Evolutionary conservation across 2,888 invertebrate genomes (phyloP).

Genomic region (Sinohyriopsis cumingii): DNA sequence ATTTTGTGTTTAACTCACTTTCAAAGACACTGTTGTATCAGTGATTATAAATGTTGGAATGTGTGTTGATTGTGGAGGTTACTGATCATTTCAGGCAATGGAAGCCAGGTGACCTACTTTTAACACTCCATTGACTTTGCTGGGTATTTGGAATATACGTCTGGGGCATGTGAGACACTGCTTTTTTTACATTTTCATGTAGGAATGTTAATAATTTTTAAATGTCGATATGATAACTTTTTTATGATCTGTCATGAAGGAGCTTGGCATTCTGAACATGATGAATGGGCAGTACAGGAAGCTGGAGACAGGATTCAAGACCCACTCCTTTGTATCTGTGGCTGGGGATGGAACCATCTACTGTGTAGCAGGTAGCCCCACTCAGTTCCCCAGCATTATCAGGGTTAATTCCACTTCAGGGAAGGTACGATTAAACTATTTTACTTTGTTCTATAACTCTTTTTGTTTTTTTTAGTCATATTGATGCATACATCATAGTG

Average conservation of each 20-base stretch:
- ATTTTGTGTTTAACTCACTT: too few species aligned
- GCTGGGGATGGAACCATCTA: conserved; percentile 56
- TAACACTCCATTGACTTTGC: too few species aligned
- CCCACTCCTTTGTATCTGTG: conserved; percentile 44
- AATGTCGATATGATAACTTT: too few species aligned
- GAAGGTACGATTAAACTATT: conserved; percentile 38
- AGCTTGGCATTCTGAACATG: conserved; percentile 51
- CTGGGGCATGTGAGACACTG: neutral
- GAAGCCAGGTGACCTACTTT: too few species aligned
- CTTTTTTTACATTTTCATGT: neutral
- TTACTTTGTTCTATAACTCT: too few species aligned
- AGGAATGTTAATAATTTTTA: neutral
- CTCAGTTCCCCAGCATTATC: conserved; percentile 60
- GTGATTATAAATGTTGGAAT: too few species aligned
- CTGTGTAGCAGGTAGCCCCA: conserved; percentile 65
- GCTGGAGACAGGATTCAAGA: conserved; percentile 54
- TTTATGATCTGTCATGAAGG: conserved; percentile 28
- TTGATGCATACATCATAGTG: too few species aligned
- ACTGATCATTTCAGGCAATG: neutral
- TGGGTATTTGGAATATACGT: too few species aligned
- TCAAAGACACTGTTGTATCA: too few species aligned
- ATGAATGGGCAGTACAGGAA: conserved; percentile 38
- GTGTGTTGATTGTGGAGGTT: neutral
- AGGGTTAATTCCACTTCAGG: conserved; percentile 51
- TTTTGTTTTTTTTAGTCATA: too few species aligned